Evolutionary conservation across 1,140 invertebrate genomes (phyloP).

Genomic region (Plodia interpunctella): DNA sequence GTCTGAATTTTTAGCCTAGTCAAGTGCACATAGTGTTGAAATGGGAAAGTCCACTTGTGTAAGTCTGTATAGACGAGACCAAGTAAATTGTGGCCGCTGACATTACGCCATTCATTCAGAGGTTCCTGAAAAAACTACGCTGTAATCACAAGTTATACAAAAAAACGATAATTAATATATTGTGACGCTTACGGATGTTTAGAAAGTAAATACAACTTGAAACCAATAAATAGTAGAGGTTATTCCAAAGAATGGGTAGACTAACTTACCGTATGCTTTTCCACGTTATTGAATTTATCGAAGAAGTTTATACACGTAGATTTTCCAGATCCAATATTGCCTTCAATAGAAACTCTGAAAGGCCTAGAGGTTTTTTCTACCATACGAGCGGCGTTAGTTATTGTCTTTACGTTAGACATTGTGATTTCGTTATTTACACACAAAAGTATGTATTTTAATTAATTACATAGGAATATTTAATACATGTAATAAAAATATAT

Average conservation of each 20-base stretch:
- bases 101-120: slow-evolving; percentile 89
- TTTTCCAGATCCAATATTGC: slow-evolving; percentile 93
- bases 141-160: too few species aligned
- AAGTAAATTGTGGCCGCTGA: slow-evolving; percentile 89
- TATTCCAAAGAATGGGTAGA: too few species aligned
- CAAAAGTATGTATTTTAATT: too few species aligned
- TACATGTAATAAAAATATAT: too few species aligned
- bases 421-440: too few species aligned
- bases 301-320: slow-evolving; percentile 91
- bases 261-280: slow-evolving; percentile 63
- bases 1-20: slow-evolving; percentile 91
- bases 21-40: slow-evolving; percentile 93
- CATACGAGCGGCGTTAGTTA: slow-evolving; percentile 37
- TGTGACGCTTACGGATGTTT: too few species aligned
- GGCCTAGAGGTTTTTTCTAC: slow-evolving; percentile 37
- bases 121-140: slow-evolving; percentile 84
- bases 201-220: too few species aligned
- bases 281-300: slow-evolving; percentile 72
- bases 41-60: slow-evolving; percentile 86
- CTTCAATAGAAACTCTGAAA: slow-evolving; percentile 88
- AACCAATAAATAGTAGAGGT: too few species aligned
- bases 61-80: slow-evolving; percentile 90
- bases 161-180: too few species aligned
- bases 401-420: slow-evolving; percentile 46
- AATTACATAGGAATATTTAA: too few species aligned